These are phyloP conservation scores for Cathartes aura DNA, from an alignment of 2,113 vertebrate species.

Conservation along the genomic window DNA sequence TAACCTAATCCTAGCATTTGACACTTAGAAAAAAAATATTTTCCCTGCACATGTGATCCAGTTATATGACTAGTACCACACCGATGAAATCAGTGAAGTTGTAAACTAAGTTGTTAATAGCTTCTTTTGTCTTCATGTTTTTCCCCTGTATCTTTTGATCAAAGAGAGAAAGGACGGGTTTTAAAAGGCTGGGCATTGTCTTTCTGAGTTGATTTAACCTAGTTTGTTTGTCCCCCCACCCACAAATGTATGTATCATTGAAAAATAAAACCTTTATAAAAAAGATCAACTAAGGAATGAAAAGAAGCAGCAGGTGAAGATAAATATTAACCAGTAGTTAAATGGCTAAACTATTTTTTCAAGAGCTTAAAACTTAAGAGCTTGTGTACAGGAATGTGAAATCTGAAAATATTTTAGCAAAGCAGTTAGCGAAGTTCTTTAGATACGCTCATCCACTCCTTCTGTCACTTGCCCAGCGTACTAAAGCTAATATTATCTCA, in stretches of 20 bases:
- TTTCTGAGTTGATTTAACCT: neutral
- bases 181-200: neutral
- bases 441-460: neutral
- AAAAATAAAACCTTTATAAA: neutral
- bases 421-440: neutral
- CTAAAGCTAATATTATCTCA: neutral
- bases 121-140: neutral
- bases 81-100: neutral
- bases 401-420: neutral
- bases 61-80: neutral
- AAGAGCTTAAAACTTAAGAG: neutral
- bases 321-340: neutral
- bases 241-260: neutral
- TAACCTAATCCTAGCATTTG: constrained; percentile 65
- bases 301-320: neutral
- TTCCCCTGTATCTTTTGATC: neutral
- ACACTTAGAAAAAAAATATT: constrained; percentile 43
- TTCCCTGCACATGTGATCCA: neutral
- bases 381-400: neutral
- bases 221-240: neutral
- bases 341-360: neutral
- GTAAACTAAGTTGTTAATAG: neutral
- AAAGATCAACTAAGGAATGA: neutral
- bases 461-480: neutral
- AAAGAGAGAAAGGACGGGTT: neutral